A percentile compares a stretch with the other conserved stretches of the same genome.
Conservation (phyloP, 1,140 invertebrate species). For the Rhagoletis pomonella region DNA sequence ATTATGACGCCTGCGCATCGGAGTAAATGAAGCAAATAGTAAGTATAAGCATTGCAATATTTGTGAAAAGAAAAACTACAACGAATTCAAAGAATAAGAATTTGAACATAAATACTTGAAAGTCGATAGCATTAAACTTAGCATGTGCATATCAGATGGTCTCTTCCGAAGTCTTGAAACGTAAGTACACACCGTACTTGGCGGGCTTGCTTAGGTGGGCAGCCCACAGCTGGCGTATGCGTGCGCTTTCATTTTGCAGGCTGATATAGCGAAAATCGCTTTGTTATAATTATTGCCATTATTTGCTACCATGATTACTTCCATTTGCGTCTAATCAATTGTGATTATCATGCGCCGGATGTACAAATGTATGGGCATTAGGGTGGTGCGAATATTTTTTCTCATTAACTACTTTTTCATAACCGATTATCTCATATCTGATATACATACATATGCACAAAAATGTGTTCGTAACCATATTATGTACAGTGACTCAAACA, state of each 20-base stretch:
- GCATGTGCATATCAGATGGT: too few species aligned
- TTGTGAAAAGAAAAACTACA: neutral
- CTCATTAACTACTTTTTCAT: too few species aligned
- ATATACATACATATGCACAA: too few species aligned
- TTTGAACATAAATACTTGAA: neutral
- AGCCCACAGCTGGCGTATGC: neutral
- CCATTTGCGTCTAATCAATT: conserved; percentile 21
- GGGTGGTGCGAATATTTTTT: too few species aligned
- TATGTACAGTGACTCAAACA: too few species aligned
- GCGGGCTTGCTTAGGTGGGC: neutral
- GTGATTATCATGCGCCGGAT: conserved; percentile 24
- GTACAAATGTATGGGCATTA: neutral
- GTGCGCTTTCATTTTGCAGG: neutral
- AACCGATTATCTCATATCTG: too few species aligned
- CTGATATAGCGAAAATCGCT: neutral
- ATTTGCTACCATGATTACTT: conserved; percentile 32
- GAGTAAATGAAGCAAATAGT: neutral
- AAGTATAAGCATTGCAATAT: neutral
- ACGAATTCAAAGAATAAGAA: neutral
- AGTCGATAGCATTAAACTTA: neutral
- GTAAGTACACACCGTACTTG: neutral
- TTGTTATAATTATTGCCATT: conserved; percentile 49
- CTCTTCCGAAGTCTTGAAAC: neutral
- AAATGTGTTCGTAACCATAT: too few species aligned
- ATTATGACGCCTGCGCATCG: neutral